Percentiles rank a stretch among this genome's conserved stretches.
Evolutionary conservation across 2,113 vertebrate genomes (phyloP).

Genomic region (Ictalurus punctatus): DNA sequence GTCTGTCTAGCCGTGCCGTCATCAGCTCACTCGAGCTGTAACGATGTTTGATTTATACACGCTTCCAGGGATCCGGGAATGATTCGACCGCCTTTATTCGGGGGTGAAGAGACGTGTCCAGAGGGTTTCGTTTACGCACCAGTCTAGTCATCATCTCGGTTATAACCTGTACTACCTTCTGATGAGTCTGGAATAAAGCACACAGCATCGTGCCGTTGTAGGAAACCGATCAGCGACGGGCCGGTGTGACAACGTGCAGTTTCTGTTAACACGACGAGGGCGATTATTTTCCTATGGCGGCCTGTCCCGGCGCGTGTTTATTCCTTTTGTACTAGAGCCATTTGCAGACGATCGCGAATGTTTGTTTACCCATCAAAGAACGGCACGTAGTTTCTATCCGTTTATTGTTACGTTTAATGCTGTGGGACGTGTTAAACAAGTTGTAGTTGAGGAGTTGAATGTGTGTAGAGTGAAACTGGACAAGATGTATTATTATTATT

Average conservation of each 20-base stretch:
- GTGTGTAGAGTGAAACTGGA: background rate
- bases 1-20: background rate
- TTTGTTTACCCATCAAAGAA: background rate
- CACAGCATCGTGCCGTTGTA: background rate
- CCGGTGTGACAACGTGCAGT: too few species aligned
- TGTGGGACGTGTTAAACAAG: background rate
- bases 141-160: background rate
- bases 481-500: background rate
- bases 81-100: too few species aligned
- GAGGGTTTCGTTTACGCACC: background rate
- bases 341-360: background rate
- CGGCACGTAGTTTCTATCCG: background rate
- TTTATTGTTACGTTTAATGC: background rate
- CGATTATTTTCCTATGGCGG: background rate
- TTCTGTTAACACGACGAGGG: background rate
- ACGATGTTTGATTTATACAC: background rate
- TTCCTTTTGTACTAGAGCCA: background rate
- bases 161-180: background rate
- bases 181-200: background rate
- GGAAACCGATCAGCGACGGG: background rate
- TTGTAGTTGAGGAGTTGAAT: background rate
- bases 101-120: background rate
- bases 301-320: background rate
- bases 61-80: background rate
- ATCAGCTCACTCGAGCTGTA: background rate